Percentiles rank a stretch among this genome's conserved stretches.
phyloP scores from a whole-genome alignment of 1,140 invertebrate species.

The Acromyrmex echinatior region DNA sequence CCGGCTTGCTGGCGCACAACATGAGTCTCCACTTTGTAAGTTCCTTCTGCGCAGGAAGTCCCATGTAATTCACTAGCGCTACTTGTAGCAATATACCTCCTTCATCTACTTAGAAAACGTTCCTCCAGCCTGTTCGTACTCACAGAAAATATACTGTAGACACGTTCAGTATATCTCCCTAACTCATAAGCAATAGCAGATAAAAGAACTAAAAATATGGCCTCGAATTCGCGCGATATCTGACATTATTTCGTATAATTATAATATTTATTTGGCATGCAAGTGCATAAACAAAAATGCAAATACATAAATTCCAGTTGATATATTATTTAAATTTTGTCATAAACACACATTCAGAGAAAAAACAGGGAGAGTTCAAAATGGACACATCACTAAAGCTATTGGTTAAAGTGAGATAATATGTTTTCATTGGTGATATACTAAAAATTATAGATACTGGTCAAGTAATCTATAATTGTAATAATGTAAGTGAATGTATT shows the following conservation, averaged over 20 bases:
- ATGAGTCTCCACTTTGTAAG: conserved; percentile 49
- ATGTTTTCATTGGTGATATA: too few species aligned
- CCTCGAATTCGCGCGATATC: not conserved
- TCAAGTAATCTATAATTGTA: too few species aligned
- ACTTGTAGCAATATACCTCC: not conserved
- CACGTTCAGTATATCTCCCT: not conserved
- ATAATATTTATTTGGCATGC: not conserved
- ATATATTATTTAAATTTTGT: not conserved
- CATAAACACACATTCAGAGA: not conserved
- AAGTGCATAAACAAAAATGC: not conserved
- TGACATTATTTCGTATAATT: not conserved
- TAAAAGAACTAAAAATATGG: not conserved
- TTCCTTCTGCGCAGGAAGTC: conserved; percentile 30
- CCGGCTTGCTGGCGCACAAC: not conserved
- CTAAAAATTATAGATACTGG: too few species aligned
- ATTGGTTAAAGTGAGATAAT: too few species aligned
- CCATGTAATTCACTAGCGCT: conserved; percentile 19
- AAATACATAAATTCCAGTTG: not conserved
- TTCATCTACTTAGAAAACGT: conserved; percentile 38
- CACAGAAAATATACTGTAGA: conserved; percentile 25
- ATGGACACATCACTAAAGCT: too few species aligned
- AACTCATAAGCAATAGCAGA: not conserved
- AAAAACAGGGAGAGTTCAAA: too few species aligned
- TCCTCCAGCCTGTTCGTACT: not conserved
- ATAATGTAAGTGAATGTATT: too few species aligned